These are phyloP conservation scores for Brachyrhaphis roseni DNA, from an alignment of 2,797 vertebrate species.

Conservation along the genomic window DNA sequence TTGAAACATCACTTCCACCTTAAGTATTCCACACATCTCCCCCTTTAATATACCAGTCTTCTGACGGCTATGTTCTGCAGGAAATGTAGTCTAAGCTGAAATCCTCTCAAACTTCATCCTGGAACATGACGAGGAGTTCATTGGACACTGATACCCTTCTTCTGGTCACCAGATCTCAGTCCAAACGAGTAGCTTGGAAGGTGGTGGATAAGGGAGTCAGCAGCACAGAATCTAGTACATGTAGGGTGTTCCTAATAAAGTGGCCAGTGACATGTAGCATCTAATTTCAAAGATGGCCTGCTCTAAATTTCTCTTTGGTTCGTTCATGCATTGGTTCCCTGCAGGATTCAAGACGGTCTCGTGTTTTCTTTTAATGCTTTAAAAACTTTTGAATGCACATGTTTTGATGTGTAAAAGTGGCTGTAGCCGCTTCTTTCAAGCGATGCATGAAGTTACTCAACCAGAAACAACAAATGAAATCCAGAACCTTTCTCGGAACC, in stretches of 20 bases:
- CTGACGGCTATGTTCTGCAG: too few relatives aligned
- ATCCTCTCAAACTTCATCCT: not conserved
- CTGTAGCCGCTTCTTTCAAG: slow-evolving; percentile 1
- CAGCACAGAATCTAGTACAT: not conserved
- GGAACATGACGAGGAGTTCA: not conserved
- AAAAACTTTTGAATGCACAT: not conserved
- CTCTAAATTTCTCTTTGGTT: slow-evolving; percentile 45
- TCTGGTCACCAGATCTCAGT: not conserved
- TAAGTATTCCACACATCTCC: not conserved
- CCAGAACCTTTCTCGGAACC: slow-evolving; percentile 1
- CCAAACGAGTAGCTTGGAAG: not conserved
- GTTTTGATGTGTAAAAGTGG: not conserved
- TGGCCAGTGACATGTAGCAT: not conserved
- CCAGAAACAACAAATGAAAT: slow-evolving; percentile 8
- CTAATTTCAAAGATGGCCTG: not conserved
- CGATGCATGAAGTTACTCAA: not conserved
- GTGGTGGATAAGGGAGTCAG: not conserved
- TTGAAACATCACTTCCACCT: not conserved
- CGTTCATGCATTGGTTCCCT: slow-evolving; percentile 60
- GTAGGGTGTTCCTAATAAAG: not conserved
- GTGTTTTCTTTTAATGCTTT: slow-evolving; percentile 56
- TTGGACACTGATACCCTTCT: not conserved
- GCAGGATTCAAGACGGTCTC: slow-evolving; percentile 36
- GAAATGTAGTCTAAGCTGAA: not conserved
- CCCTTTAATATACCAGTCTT: not conserved